phyloP scores from a whole-genome alignment of 2,797 vertebrate genomes.

The Anguilla pacifica region DNA sequence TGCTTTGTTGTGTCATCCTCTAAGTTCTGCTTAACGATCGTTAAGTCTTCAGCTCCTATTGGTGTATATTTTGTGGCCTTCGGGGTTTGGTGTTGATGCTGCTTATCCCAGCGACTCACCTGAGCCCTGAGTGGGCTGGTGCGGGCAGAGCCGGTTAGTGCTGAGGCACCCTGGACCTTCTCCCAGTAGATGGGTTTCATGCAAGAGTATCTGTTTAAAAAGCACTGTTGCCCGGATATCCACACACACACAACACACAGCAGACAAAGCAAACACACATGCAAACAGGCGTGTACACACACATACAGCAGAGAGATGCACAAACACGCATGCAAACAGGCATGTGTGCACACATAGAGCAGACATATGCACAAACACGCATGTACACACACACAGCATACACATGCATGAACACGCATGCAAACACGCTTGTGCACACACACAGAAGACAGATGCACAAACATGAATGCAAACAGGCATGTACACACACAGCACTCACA shows the following conservation, averaged over 20 bases:
- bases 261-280: background rate
- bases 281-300: background rate
- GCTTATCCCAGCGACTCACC: slow-evolving; percentile 8
- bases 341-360: background rate
- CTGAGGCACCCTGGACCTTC: background rate
- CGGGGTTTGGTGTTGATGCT: background rate
- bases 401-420: background rate
- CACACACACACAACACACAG: background rate
- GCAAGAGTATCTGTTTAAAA: background rate
- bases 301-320: background rate
- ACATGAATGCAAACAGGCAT: background rate
- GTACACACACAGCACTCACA: background rate
- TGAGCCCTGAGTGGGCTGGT: background rate
- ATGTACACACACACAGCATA: background rate
- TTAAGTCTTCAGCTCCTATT: background rate
- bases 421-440: background rate
- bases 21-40: background rate
- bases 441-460: background rate
- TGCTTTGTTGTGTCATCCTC: no score
- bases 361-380: background rate
- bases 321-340: background rate
- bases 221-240: background rate
- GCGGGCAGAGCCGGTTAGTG: no score
- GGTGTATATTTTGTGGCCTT: background rate
- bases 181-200: background rate